Base-by-base conservation (phyloP, 2,113 vertebrate species). In the Romanogobio albipinnatus region DNA sequence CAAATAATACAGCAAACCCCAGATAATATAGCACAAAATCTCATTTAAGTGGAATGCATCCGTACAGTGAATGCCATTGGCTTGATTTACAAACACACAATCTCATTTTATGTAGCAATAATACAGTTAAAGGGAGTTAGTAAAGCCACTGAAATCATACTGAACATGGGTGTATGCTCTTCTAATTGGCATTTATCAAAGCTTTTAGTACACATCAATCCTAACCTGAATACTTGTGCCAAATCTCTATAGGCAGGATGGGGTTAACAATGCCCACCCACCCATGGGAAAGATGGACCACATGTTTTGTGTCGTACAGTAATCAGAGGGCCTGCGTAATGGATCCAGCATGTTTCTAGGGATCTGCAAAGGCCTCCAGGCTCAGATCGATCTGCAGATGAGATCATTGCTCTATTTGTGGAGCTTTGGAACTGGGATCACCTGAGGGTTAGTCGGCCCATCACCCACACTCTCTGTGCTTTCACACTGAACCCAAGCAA, bases 311-410 rank as follows among this genome's bases (percentile, higher is more conserved):
- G 86, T 91, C 86, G 76, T 36, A 51, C 49, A 85, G 66, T 90
- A 91, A 92, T 92, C 87, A 59, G n/a, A 85, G 86, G 82, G 76
- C 64, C 68, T 78, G 17, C 81, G 83, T 93, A 91, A 94, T 92
- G 88, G 90, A 90, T 87, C 74, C 87, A 87, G 82, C 87, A 64
- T 93, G 92, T 90, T 83, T 24, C 73, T 43, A 83, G 76, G 47
- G 86, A 87, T 71, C 39, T 87, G 73, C 80, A 84, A 84, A 87
- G 87, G 89, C 84, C 89, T 49, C 59, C 68, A 70, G 84, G 89
- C 87, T 87, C 85, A 88, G 86, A 91, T 92, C 86, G 53, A 90
- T 91, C 88, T 88, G 64, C 71, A 81, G 45, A 43, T 91, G 90
- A 91, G 85, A 85, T 93, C 87, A 91, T 29, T 81, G 26, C 45